Percentiles rank a stretch among this genome's conserved stretches.
Conservation (phyloP, 1,140 invertebrate species). For the Trachelipus rathkii region DNA sequence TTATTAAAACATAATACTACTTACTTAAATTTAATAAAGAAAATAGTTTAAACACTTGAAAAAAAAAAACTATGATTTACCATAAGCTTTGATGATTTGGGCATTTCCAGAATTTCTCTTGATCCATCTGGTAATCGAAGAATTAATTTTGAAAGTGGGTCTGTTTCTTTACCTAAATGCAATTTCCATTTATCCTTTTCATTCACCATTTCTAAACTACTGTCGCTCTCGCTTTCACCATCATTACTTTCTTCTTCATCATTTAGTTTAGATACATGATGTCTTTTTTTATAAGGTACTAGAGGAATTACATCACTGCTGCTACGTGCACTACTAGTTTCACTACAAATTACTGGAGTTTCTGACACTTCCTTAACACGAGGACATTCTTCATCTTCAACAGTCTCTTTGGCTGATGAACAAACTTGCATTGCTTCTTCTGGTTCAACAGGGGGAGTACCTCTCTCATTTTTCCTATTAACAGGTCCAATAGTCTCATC, state of each 20-base stretch:
- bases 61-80: constrained; percentile 48
- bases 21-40: no score
- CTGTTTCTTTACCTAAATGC: constrained; percentile 47
- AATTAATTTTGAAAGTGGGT: constrained; percentile 50
- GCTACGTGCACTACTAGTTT: background rate
- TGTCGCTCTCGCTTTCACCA: background rate
- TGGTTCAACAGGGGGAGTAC: constrained; percentile 25
- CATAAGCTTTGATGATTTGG: constrained; percentile 52
- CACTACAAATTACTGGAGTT: constrained; percentile 19
- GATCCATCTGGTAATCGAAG: constrained; percentile 53
- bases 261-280: background rate
- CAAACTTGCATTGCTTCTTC: background rate
- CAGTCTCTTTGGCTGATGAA: constrained; percentile 3
- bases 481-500: background rate
- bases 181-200: constrained; percentile 45
- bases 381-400: background rate
- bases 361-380: background rate
- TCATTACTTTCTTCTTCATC: constrained; percentile 11
- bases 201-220: constrained; percentile 7
- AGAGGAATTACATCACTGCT: background rate
- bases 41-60: no score
- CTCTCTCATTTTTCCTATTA: constrained; percentile 23
- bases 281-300: no score
- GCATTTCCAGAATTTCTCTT: constrained; percentile 51
- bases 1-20: no score